Percentiles rank a stretch among this genome's conserved stretches.
phyloP scores from a whole-genome alignment of 2,888 invertebrate species.

The Limenitis camilla region DNA sequence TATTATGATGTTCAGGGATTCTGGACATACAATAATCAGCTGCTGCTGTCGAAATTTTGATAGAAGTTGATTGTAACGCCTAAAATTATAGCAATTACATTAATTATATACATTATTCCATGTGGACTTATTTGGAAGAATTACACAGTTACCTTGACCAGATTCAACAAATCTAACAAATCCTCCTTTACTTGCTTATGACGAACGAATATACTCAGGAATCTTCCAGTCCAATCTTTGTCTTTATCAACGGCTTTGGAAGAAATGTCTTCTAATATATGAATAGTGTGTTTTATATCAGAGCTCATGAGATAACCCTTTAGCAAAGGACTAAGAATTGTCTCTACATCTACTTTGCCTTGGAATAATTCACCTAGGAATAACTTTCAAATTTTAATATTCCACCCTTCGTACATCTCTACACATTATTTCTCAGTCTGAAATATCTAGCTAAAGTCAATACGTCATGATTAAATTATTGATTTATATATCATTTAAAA shows the following conservation, averaged over 20 bases:
- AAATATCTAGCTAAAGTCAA: too few relatives aligned
- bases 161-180: slow-evolving; percentile 46
- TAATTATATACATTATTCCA: not conserved
- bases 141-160: slow-evolving; percentile 50
- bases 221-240: slow-evolving; percentile 74
- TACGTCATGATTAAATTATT: too few relatives aligned
- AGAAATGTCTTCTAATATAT: slow-evolving; percentile 63
- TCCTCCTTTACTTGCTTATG: slow-evolving; percentile 58
- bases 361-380: slow-evolving; percentile 57
- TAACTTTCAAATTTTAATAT: not conserved
- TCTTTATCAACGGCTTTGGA: slow-evolving; percentile 53
- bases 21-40: slow-evolving; percentile 53
- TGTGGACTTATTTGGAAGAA: not conserved
- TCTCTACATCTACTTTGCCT: slow-evolving; percentile 67
- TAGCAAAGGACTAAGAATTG: slow-evolving; percentile 61
- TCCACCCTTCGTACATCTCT: too few relatives aligned
- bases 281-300: slow-evolving; percentile 60
- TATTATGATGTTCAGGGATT: slow-evolving; percentile 35
- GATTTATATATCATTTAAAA: too few relatives aligned
- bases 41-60: slow-evolving; percentile 62
- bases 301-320: slow-evolving; percentile 62
- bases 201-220: slow-evolving; percentile 65
- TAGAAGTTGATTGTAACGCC: slow-evolving; percentile 37
- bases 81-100: slow-evolving; percentile 13
- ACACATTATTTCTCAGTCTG: too few relatives aligned